Percentiles rank a stretch among this genome's conserved stretches.
These are phyloP conservation scores for Heterodera schachtii DNA, from an alignment of 1,140 invertebrate genomes.

Conservation along the genomic window DNA sequence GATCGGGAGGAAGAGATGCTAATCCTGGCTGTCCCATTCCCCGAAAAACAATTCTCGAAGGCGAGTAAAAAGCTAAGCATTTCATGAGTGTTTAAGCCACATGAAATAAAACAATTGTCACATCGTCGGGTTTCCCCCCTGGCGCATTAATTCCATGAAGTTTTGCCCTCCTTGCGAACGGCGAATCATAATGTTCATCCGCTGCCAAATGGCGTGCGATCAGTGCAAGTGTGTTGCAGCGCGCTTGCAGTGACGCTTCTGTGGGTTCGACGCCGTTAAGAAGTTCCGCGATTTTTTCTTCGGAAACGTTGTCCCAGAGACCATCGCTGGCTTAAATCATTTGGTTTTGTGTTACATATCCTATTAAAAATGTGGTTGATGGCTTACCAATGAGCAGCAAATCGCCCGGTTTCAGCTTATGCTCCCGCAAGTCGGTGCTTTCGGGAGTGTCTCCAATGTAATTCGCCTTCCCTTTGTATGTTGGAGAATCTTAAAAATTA, in stretches of 20 bases:
- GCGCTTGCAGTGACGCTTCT: constrained; percentile 74
- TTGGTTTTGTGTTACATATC: background rate
- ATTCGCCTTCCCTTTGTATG: constrained; percentile 40
- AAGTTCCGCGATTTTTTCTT: constrained; percentile 65
- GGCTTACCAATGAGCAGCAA: constrained; percentile 77
- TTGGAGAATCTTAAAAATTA: constrained; percentile 33
- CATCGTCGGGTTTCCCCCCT: constrained; percentile 76
- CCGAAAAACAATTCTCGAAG: no score
- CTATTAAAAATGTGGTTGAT: background rate
- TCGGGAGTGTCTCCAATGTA: constrained; percentile 75
- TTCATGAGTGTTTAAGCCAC: constrained; percentile 37
- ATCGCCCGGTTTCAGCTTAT: constrained; percentile 89
- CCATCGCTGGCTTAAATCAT: constrained; percentile 81
- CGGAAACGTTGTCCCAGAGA: constrained; percentile 94
- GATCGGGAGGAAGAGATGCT: no score
- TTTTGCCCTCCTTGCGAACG: constrained; percentile 86
- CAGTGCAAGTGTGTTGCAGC: constrained; percentile 89
- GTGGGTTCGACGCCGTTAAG: background rate
- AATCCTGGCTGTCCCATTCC: no score
- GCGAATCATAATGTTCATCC: constrained; percentile 89
- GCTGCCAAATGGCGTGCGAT: constrained; percentile 89
- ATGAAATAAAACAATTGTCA: constrained; percentile 81
- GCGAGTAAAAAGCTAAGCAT: no score
- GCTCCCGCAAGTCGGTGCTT: constrained; percentile 84
- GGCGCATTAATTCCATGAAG: constrained; percentile 69